Percentiles rank a stretch among this genome's conserved stretches.
Evolutionary conservation across 92 coral and sea anemone genomes (phyloP).

Genomic region (Pocillopora meandrina): DNA sequence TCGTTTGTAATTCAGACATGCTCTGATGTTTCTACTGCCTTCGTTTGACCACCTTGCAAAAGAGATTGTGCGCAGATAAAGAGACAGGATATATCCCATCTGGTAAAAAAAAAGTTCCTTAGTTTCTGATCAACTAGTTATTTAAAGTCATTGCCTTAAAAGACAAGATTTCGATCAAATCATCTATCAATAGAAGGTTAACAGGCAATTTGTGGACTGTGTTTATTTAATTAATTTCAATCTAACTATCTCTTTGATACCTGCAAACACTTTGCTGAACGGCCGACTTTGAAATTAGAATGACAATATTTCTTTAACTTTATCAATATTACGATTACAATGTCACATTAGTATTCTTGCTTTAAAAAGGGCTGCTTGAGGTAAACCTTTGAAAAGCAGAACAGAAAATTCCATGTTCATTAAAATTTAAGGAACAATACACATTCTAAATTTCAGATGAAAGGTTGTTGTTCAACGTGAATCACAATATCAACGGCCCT

Average conservation of each 20-base stretch:
- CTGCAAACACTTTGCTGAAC: background rate
- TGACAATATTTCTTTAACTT: background rate
- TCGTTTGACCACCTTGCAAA: background rate
- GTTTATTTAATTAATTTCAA: slow-evolving; percentile 23
- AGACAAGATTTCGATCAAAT: background rate
- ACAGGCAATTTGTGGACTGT: background rate
- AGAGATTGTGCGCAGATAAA: background rate
- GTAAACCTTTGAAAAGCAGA: background rate
- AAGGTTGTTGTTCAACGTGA: background rate
- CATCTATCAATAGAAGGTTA: background rate
- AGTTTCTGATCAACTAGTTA: background rate
- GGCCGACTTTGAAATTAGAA: no score
- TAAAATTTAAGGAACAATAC: background rate
- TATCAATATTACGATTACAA: background rate
- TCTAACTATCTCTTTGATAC: background rate
- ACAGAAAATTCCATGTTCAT: background rate
- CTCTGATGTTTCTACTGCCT: background rate
- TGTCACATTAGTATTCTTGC: background rate
- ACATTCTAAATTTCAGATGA: background rate
- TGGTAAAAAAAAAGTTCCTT: background rate
- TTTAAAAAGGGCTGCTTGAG: background rate
- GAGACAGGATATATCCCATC: background rate
- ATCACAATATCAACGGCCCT: background rate
- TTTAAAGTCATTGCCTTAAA: background rate
- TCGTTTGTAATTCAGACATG: background rate